These are phyloP conservation scores for Ara ararauna DNA, from an alignment of 2,797 vertebrate species.

Conservation along the genomic window DNA sequence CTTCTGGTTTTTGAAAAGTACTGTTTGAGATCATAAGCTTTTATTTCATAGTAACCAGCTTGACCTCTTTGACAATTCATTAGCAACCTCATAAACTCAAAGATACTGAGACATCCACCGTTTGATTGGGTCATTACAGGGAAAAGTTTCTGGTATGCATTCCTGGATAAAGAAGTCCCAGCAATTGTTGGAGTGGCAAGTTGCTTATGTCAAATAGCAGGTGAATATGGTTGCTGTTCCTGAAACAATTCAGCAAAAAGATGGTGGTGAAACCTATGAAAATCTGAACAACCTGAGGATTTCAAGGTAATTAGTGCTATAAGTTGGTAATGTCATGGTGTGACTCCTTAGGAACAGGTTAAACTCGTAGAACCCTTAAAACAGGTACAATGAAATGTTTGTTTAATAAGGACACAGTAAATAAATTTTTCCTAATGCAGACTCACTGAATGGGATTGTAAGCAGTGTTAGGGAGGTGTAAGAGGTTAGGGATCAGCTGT, in stretches of 20 bases:
- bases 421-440: background rate
- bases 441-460: background rate
- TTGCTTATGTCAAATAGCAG: background rate
- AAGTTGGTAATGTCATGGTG: background rate
- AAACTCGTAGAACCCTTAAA: slow-evolving; percentile 11
- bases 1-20: background rate
- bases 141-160: background rate
- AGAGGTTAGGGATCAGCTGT: slow-evolving; percentile 37
- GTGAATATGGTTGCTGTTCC: background rate
- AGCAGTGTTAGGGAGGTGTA: background rate
- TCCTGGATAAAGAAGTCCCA: background rate
- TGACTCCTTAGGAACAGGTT: slow-evolving; percentile 7
- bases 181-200: background rate
- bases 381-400: slow-evolving; percentile 5
- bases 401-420: slow-evolving; percentile 1
- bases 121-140: background rate
- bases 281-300: background rate
- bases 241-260: background rate
- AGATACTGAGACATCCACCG: background rate
- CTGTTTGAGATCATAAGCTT: background rate
- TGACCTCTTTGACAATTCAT: background rate
- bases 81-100: background rate
- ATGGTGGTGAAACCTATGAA: background rate
- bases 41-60: background rate
- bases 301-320: background rate